Evolutionary conservation across 2,888 invertebrate genomes (phyloP).

Genomic region (Lithophane socia): DNA sequence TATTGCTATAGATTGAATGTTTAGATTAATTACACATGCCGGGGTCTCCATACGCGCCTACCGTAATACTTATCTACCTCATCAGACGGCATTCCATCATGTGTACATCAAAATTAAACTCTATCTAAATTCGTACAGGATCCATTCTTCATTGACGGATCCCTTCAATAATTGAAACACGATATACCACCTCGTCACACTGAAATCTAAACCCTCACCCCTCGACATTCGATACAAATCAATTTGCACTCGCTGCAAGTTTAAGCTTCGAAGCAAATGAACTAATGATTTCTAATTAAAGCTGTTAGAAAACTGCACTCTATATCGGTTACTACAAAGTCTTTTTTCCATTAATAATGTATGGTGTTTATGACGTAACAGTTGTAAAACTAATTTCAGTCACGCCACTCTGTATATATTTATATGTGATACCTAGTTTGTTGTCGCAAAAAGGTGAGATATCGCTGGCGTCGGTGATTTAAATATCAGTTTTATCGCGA

Average conservation of each 20-base stretch:
- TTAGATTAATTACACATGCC: constrained; percentile 85
- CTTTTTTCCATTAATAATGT: constrained; percentile 71
- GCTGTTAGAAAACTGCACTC: constrained; percentile 77
- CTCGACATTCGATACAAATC: constrained; percentile 75
- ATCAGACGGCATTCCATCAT: constrained; percentile 82
- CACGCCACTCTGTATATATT: constrained; percentile 85
- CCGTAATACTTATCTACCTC: constrained; percentile 79
- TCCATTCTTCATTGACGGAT: constrained; percentile 78
- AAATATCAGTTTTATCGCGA: constrained; percentile 71
- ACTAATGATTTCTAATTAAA: constrained; percentile 81
- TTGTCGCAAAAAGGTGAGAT: constrained; percentile 73
- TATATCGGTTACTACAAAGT: constrained; percentile 74
- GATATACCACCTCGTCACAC: constrained; percentile 76
- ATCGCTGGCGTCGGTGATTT: constrained; percentile 58
- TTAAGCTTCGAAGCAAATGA: constrained; percentile 76
- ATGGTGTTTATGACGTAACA: constrained; percentile 77
- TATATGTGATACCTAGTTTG: constrained; percentile 75
- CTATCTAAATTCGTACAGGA: constrained; percentile 76
- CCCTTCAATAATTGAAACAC: constrained; percentile 82
- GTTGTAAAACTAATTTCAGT: constrained; percentile 80
- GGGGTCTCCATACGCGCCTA: constrained; percentile 76
- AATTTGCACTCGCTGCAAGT: constrained; percentile 70
- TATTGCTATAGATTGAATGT: constrained; percentile 85
- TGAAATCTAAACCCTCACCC: constrained; percentile 79
- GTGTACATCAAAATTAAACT: constrained; percentile 74